Evolutionary conservation across 2,888 invertebrate genomes (phyloP).

Genomic region (Stratiomys singularior): DNA sequence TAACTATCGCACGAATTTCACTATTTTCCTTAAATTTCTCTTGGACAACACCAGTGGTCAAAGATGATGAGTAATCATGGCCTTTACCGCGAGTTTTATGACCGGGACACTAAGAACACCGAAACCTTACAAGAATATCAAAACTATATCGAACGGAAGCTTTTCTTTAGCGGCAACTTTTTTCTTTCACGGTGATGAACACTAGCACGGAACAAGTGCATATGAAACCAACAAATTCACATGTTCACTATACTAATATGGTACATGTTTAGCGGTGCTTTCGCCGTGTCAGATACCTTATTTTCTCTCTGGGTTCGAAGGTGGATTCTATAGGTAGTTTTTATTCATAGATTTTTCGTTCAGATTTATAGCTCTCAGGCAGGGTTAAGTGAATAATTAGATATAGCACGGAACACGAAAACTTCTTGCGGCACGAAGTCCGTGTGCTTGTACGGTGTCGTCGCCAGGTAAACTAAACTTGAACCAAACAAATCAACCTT

Average conservation of each 20-base stretch:
- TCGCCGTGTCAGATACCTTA: too few species aligned
- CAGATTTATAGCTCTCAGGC: background rate
- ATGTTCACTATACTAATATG: background rate
- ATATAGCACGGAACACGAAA: background rate
- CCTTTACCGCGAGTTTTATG: background rate
- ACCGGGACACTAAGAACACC: background rate
- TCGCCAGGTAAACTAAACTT: slow-evolving; percentile 43
- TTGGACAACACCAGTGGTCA: background rate
- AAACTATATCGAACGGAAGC: background rate
- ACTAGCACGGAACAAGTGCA: background rate
- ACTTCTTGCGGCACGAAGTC: background rate
- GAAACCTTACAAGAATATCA: slow-evolving; percentile 24
- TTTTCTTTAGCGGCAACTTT: background rate
- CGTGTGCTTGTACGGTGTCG: slow-evolving; percentile 25
- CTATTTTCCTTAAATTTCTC: background rate
- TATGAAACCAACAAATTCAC: background rate
- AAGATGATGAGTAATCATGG: slow-evolving; percentile 19
- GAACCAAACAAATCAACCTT: slow-evolving; percentile 43
- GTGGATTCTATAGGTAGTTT: too few species aligned
- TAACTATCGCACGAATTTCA: slow-evolving; percentile 10
- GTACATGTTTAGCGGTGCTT: background rate
- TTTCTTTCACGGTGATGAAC: slow-evolving; percentile 9
- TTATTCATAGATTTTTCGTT: too few species aligned
- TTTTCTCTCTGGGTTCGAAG: too few species aligned
- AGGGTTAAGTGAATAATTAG: background rate